Evolutionary conservation across 2,113 vertebrate genomes (phyloP).

Genomic region (Phaetusa simplex): DNA sequence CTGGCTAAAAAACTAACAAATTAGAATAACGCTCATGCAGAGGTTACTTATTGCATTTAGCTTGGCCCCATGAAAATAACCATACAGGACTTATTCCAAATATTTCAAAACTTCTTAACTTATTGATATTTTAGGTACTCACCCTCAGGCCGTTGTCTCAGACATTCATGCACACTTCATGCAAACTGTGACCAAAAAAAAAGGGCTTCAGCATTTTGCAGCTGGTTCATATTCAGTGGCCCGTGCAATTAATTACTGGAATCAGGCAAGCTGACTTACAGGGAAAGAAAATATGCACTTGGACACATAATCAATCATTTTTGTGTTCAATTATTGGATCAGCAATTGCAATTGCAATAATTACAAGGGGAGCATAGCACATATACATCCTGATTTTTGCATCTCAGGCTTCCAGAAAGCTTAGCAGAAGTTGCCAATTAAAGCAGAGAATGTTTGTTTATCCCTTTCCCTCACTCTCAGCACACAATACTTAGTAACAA

Average conservation of each 20-base stretch:
- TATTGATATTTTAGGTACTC: neutral
- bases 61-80: neutral
- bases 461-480: neutral
- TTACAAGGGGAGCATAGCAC: neutral
- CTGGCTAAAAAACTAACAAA: neutral
- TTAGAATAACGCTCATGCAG: neutral
- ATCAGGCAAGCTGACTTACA: neutral
- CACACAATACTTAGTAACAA: neutral
- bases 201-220: neutral
- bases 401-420: neutral
- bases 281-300: neutral
- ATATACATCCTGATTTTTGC: neutral
- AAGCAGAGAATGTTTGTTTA: neutral
- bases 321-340: neutral
- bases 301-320: neutral
- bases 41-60: neutral
- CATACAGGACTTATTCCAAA: neutral
- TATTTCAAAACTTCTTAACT: neutral
- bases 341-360: neutral
- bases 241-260: neutral
- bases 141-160: neutral
- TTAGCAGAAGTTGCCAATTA: neutral
- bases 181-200: neutral
- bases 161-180: neutral
- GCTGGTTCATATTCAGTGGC: neutral